Evolutionary conservation across 2,113 vertebrate species (phyloP).

Genomic region (Ailurus styani): DNA sequence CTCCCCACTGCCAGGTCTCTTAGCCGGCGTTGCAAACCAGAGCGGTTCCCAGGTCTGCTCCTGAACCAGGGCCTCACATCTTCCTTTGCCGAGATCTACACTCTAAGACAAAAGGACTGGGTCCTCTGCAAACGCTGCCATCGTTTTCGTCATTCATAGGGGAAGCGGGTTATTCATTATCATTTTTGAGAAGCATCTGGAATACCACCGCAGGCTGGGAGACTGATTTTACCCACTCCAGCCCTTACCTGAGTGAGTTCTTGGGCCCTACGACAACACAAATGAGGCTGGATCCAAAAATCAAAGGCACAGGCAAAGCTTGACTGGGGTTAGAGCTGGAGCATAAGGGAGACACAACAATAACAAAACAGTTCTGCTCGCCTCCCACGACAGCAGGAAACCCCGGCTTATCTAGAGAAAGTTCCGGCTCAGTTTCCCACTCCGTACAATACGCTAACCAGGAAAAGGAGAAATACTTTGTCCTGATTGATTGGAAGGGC

Average conservation of each 20-base stretch:
- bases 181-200: background rate
- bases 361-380: background rate
- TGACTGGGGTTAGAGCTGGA: background rate
- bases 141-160: background rate
- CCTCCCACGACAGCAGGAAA: background rate
- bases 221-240: background rate
- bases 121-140: background rate
- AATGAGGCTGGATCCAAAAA: background rate
- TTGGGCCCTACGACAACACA: background rate
- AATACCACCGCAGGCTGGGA: background rate
- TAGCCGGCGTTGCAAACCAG: background rate
- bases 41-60: background rate
- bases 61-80: background rate
- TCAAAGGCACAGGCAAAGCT: background rate
- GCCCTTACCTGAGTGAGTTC: background rate
- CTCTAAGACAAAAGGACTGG: background rate
- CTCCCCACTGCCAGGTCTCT: background rate
- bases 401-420: background rate
- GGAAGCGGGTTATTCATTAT: background rate
- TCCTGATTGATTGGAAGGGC: background rate
- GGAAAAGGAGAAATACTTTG: background rate
- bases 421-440: background rate
- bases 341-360: background rate
- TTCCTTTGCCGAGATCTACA: background rate
- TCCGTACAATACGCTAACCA: background rate